phyloP scores from a whole-genome alignment of 2,797 vertebrate species.

The Neomorphus geoffroyi region DNA sequence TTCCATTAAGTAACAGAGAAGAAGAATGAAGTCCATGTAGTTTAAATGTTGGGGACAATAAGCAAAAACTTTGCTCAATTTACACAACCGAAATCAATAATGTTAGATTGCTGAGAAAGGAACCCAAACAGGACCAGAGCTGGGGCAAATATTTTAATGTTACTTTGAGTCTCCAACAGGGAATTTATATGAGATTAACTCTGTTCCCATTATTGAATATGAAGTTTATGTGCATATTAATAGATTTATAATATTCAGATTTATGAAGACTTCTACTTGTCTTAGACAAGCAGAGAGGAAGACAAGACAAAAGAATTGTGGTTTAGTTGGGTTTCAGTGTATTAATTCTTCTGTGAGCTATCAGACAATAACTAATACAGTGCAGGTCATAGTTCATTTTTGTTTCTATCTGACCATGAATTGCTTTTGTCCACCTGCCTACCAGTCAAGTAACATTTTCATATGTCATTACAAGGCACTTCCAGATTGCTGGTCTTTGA shows the following conservation, averaged over 20 bases:
- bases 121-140: background rate
- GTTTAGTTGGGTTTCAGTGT: slow-evolving; percentile 27
- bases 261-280: slow-evolving; percentile 24
- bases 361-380: background rate
- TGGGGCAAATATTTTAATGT: background rate
- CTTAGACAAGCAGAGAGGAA: background rate
- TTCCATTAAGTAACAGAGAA: background rate
- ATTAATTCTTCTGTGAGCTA: background rate
- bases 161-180: background rate
- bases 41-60: background rate
- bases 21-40: background rate
- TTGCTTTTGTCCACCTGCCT: background rate
- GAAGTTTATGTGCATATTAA: slow-evolving; percentile 3
- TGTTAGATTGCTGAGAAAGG: background rate
- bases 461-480: background rate
- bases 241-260: slow-evolving; percentile 9
- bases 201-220: slow-evolving; percentile 1
- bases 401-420: background rate
- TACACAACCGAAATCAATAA: background rate
- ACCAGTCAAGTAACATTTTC: background rate
- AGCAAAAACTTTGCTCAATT: background rate
- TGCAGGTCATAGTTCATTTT: background rate
- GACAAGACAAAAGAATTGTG: slow-evolving; percentile 14
- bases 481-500: background rate
- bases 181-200: slow-evolving; percentile 4